Conservation (phyloP, 1,140 invertebrate species). For the Caerostris darwini region DNA sequence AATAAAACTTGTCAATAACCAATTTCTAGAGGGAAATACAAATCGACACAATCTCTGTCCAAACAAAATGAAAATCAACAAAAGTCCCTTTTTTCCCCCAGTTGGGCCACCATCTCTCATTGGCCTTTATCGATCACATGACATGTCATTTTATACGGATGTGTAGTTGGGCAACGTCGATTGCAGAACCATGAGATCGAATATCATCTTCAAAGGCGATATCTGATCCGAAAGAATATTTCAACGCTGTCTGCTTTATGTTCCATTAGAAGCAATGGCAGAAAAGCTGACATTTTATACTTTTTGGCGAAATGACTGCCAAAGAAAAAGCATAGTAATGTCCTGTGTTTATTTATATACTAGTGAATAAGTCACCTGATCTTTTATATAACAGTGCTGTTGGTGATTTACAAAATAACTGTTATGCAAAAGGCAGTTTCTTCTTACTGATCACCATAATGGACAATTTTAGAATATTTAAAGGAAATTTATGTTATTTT, state of each 20-base stretch:
- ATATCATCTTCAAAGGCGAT: slow-evolving; percentile 47
- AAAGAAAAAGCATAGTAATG: not conserved
- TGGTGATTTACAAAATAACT: no score
- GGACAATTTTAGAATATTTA: no score
- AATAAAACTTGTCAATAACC: not conserved
- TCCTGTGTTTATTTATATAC: no score
- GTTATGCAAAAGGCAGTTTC: no score
- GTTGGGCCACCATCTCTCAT: slow-evolving; percentile 1
- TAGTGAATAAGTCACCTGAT: not conserved
- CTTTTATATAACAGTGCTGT: no score
- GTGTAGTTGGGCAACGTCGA: not conserved
- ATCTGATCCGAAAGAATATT: not conserved
- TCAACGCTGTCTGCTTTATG: not conserved
- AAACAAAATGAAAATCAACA: slow-evolving; percentile 35
- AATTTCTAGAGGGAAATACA: not conserved
- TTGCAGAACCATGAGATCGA: slow-evolving; percentile 6
- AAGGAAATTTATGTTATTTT: no score
- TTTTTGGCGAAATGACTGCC: not conserved
- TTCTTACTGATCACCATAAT: no score
- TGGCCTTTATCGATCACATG: slow-evolving; percentile 45
- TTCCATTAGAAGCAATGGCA: slow-evolving; percentile 20
- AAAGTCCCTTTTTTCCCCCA: not conserved
- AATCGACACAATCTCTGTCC: slow-evolving; percentile 14
- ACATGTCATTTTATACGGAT: slow-evolving; percentile 16
- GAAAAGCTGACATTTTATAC: not conserved